Evolutionary conservation across 2,113 vertebrate genomes (phyloP), one percentile per base, ranked within the genome.

Genomic region (Lates calcarifer): DNA sequence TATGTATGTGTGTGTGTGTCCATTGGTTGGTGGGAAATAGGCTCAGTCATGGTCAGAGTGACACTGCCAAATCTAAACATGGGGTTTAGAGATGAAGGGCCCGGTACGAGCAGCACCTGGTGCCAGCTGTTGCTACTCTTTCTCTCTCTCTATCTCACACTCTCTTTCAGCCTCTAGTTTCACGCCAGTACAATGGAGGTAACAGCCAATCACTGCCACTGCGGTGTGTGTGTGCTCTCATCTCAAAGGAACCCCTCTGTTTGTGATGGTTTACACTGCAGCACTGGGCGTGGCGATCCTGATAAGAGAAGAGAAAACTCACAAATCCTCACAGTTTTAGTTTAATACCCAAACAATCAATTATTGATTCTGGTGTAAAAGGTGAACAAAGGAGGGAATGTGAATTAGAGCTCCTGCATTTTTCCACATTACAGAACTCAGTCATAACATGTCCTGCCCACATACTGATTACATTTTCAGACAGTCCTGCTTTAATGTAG

Each of bases 11-110:
- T 74, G 43, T 47, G 62, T 73, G 73, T 80, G 71, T 51, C 74
- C 55, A 74, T 66, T 72, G 33, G 70, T 76, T 71, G 53, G 70
- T 76, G 79, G 72, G 75, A 89, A 90, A 87, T 31, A 13, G 79
- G 76, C 79, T 82, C 60, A 79, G 88, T 89, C 87, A 88, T 86
- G 89, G 83, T 87, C 49, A 24, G 55, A 78, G 81, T 67, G 71
- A 63, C 73, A 5, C 55, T 68, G 81, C 78, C 86, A 77, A 89
- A 90, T 89, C 73, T 82, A 89, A 87, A 90, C 87, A 89, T 33
- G 56, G 67, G 79, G 29, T 86, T 89, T 75, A 84, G 72, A 72
- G 74, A 79, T 83, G 82, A 85, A 78, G 79, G 57, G 29, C 39
- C 11, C 22, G 45, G 74, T 77, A 41, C 60, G 39, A 70, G 74